Evolutionary conservation across 2,888 invertebrate genomes (phyloP).

Genomic region (Lymantria monacha): DNA sequence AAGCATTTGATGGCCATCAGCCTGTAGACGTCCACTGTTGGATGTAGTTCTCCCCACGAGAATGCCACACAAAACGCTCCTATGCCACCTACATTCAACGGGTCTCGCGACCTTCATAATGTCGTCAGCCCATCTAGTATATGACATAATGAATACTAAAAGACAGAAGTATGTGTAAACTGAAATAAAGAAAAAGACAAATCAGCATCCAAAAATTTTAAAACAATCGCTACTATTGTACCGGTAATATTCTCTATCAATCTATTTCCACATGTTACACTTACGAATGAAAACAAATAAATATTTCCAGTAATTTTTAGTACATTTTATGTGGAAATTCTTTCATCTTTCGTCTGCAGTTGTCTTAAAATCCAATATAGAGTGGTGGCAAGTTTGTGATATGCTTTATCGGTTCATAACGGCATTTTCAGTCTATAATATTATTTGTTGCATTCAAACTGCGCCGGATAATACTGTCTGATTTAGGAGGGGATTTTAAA

Average conservation of each 20-base stretch:
- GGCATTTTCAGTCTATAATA: conserved; percentile 43
- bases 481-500: not conserved
- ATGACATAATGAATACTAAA: too few relatives aligned
- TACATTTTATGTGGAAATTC: conserved; percentile 10
- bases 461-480: conserved; percentile 45
- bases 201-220: too few relatives aligned
- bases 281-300: conserved; percentile 6
- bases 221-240: not conserved
- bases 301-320: conserved; percentile 3
- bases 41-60: too few relatives aligned
- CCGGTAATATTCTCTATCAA: not conserved
- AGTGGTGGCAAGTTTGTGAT: conserved; percentile 26
- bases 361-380: conserved; percentile 19
- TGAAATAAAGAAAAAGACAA: too few relatives aligned
- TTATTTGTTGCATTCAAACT: conserved; percentile 57
- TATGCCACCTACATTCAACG: too few relatives aligned
- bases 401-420: conserved; percentile 45
- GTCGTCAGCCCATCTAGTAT: too few relatives aligned
- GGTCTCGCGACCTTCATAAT: too few relatives aligned
- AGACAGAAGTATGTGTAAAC: too few relatives aligned
- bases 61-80: too few relatives aligned
- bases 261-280: conserved; percentile 4
- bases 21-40: too few relatives aligned
- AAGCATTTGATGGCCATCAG: too few relatives aligned
- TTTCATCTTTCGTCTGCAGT: conserved; percentile 13